phyloP scores from a whole-genome alignment of 2,113 vertebrate genomes.

The Meleagris gallopavo region DNA sequence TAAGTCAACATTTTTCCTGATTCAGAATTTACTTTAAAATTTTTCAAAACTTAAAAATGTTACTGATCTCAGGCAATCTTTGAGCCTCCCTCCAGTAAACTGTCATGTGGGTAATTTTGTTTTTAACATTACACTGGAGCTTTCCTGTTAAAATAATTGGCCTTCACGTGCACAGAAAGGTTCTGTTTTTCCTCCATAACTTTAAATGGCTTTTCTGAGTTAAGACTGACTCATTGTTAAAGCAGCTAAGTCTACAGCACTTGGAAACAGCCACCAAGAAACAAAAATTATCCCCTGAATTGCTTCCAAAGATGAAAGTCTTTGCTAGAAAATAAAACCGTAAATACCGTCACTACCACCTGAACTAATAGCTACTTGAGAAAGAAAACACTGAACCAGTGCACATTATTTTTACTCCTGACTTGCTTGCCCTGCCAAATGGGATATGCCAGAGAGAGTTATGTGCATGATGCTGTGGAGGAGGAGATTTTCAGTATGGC shows the following conservation, averaged over 20 bases:
- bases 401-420: background rate
- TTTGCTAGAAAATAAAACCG: background rate
- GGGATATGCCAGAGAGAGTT: accelerated
- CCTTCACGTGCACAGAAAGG: background rate
- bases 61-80: background rate
- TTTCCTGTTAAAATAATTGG: constrained; percentile 30
- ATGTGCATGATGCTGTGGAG: background rate
- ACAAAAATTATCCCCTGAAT: background rate
- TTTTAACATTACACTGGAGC: background rate
- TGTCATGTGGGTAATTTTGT: background rate
- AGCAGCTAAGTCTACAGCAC: background rate
- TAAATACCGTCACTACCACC: background rate
- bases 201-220: constrained; percentile 36
- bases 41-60: background rate
- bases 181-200: background rate
- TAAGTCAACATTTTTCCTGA: background rate
- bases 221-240: constrained; percentile 28
- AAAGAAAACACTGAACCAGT: background rate
- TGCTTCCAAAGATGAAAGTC: background rate
- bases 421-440: background rate
- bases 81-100: background rate
- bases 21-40: constrained; percentile 5
- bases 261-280: constrained; percentile 37
- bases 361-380: background rate
- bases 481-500: background rate